Conservation (phyloP, 2,113 vertebrate species). For the Rhineura floridana region DNA sequence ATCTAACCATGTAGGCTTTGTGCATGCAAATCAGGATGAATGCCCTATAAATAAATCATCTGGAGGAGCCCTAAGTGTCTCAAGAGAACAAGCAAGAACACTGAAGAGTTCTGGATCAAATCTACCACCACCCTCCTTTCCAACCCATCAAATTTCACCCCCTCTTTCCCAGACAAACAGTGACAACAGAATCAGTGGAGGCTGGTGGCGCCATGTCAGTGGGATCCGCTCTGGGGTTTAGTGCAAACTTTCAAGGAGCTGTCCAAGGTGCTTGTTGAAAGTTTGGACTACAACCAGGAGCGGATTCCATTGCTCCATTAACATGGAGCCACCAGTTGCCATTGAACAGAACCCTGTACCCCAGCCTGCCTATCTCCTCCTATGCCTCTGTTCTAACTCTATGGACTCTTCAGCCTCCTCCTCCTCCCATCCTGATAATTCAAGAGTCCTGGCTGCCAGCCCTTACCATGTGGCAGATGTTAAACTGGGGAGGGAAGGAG, state of each 20-base stretch:
- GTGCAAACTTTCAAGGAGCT: too few species aligned
- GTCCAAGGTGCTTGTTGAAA: too few species aligned
- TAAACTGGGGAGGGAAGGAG: conserved; percentile 20
- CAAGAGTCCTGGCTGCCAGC: background rate
- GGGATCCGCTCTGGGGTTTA: too few species aligned
- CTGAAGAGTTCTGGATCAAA: background rate
- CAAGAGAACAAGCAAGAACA: background rate
- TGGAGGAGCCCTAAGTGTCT: too few species aligned
- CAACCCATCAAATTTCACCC: background rate
- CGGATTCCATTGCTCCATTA: too few species aligned
- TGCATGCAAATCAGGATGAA: too few species aligned
- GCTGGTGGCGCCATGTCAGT: too few species aligned
- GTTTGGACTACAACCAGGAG: too few species aligned
- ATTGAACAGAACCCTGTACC: background rate
- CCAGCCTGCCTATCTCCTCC: background rate
- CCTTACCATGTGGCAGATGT: background rate
- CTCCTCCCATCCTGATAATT: background rate
- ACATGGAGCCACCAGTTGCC: too few species aligned
- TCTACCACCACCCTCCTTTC: background rate
- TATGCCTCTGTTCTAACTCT: background rate
- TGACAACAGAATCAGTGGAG: too few species aligned
- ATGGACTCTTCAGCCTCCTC: background rate
- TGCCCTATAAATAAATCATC: too few species aligned
- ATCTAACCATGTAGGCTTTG: too few species aligned
- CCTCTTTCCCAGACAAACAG: background rate